Evolutionary conservation across 2,113 vertebrate species (phyloP).

Genomic region (Anas platyrhynchos): DNA sequence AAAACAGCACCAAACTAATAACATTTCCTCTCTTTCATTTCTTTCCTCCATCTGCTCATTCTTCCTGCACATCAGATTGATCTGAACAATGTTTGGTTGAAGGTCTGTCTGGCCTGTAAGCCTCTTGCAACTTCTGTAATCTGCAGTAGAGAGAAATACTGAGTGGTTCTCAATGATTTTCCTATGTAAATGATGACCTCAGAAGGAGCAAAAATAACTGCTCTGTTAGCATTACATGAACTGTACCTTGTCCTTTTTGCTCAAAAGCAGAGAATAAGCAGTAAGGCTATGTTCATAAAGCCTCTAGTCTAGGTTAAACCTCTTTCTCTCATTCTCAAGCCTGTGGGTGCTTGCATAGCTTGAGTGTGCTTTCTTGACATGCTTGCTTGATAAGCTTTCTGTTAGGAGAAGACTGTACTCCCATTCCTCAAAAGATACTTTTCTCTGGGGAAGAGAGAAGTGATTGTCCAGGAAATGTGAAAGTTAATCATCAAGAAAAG

Average conservation of each 20-base stretch:
- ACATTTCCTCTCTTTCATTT: neutral
- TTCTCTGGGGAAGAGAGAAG: neutral
- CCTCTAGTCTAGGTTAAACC: neutral
- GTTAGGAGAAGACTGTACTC: neutral
- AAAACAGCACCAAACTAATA: neutral
- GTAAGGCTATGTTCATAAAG: neutral
- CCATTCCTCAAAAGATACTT: neutral
- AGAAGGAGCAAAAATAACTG: neutral
- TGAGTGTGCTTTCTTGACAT: neutral
- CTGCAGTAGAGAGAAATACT: neutral
- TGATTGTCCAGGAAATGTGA: neutral
- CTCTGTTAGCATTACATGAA: neutral
- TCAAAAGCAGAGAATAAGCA: neutral
- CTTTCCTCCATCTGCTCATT: neutral
- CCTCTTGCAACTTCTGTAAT: neutral
- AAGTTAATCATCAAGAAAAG: neutral
- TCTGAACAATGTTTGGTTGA: too few relatives aligned
- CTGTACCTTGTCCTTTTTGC: neutral
- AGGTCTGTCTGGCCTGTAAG: neutral
- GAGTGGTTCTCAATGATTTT: neutral
- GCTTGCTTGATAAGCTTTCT: neutral
- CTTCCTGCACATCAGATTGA: neutral
- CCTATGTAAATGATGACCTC: neutral
- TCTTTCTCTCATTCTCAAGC: neutral
- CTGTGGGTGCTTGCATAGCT: rapidly evolving